Evolutionary conservation across 1,140 invertebrate genomes (phyloP), one percentile per base, ranked within the genome.

Genomic region (Bombus soroeensis): DNA sequence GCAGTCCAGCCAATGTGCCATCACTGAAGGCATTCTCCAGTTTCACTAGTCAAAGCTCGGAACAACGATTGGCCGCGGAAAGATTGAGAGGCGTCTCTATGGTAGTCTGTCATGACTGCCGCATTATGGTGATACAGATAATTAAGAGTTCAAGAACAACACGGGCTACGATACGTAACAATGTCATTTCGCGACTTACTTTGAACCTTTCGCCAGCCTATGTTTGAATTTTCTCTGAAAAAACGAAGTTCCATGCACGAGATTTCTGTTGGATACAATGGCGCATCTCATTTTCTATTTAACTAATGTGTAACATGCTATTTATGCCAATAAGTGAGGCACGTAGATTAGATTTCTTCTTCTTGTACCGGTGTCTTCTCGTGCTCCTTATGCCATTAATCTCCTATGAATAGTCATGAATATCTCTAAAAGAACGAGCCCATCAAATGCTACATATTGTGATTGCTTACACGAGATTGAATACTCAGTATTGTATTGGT

Each of bases 81-180:
- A 96, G 96, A 77, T 93, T 97, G 83, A 96, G 97, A 88, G 98
- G 98, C 72, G 96, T 98, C 62, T 96, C 98, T 90, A 98, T 98
- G 96, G 97, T 97, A 57, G 98, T 99, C 34, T 99, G 98, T 94
- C 97, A 98, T 92, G 98, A 99, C 95, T 99, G 98, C 95, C 98
- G 98, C 93, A 97, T 97, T 15, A 98, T 99, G 97, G 97, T 99
- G 57, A 96, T 98, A 87, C 98, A 99, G 95, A 98, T 99, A 92
- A 98, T 99, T 91, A 97, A 98, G 94, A 97, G 97, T 28, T 98
- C 97, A 15, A 96, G 97, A 91, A 97, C 97, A 64, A 97, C 97
- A 76, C 96, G 97, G 83, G 97, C 97, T 72, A 97, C 97, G 70
- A 97, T 97, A 88, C 96, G 97, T 83, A 97, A 97, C 95, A 97